Conservation (phyloP, 2,113 vertebrate genomes). For the Hoplias malabaricus region DNA sequence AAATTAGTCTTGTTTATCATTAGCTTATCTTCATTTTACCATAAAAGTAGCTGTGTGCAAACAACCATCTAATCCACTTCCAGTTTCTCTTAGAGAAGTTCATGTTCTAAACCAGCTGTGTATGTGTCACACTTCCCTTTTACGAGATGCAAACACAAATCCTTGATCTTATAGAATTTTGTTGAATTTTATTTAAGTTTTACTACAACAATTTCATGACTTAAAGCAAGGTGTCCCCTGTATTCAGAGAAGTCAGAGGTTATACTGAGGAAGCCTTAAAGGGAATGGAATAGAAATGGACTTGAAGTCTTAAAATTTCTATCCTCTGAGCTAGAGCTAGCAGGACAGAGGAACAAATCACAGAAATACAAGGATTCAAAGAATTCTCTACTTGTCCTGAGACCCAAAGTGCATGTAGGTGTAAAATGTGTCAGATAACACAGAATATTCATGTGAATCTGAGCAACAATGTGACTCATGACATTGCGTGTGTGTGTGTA, state of each 20-base stretch:
- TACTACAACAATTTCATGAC: too few relatives aligned
- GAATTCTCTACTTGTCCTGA: not conserved
- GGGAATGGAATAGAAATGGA: too few relatives aligned
- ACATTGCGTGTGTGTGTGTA: not conserved
- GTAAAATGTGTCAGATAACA: not conserved
- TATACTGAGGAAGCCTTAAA: too few relatives aligned
- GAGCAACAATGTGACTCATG: slow-evolving; percentile 38
- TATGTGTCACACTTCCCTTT: slow-evolving; percentile 19
- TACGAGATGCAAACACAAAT: too few relatives aligned
- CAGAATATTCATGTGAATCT: slow-evolving; percentile 34
- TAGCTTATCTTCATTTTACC: too few relatives aligned
- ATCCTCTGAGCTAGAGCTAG: not conserved
- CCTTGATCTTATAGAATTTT: too few relatives aligned
- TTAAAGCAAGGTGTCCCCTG: too few relatives aligned
- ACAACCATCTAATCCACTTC: not conserved
- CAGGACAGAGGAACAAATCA: too few relatives aligned
- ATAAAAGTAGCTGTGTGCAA: not conserved
- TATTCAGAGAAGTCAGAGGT: too few relatives aligned
- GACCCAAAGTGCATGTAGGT: not conserved
- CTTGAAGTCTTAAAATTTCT: too few relatives aligned
- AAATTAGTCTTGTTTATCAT: too few relatives aligned
- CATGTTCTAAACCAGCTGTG: not conserved
- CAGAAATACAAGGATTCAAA: not conserved
- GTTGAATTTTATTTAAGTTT: too few relatives aligned
- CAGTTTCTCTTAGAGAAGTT: not conserved